Percentiles rank a stretch among this genome's conserved stretches.
Evolutionary conservation across 1,140 invertebrate species (phyloP).

Genomic region (Patella vulgata): DNA sequence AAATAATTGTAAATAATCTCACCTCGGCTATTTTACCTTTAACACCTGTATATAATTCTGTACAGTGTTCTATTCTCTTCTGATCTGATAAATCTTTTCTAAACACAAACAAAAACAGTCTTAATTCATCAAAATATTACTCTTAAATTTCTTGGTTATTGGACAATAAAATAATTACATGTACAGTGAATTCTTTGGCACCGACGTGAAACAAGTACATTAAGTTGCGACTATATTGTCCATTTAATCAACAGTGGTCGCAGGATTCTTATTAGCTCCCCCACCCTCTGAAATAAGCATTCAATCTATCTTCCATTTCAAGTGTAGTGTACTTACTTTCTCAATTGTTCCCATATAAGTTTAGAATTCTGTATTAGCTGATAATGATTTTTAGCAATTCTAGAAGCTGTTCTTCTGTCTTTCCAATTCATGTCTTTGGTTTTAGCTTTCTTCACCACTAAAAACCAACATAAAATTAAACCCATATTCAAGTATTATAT

Average conservation of each 20-base stretch:
- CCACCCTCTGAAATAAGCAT: no score
- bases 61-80: conserved; percentile 75
- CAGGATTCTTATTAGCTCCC: no score
- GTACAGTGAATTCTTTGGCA: no score
- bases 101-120: conserved; percentile 22
- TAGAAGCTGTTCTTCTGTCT: conserved; percentile 57
- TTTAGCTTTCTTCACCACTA: conserved; percentile 56
- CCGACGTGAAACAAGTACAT: no score
- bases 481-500: no score
- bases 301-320: no score
- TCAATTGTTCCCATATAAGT: conserved; percentile 78
- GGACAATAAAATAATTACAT: conserved; percentile 1
- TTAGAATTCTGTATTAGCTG: conserved; percentile 80
- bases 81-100: conserved; percentile 67
- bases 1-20: no score
- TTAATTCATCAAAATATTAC: not conserved
- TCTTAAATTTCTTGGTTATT: conserved; percentile 1
- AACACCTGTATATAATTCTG: conserved; percentile 78
- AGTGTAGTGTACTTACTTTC: conserved; percentile 62
- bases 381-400: conserved; percentile 62
- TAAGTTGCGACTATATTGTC: no score
- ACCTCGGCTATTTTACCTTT: conserved; percentile 76
- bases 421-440: conserved; percentile 54
- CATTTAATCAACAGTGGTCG: no score
- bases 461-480: conserved; percentile 21